A percentile compares a stretch with the other conserved stretches of the same genome.
Conservation (phyloP, 2,113 vertebrate genomes). For the Tenebrosternarchus preto region DNA sequence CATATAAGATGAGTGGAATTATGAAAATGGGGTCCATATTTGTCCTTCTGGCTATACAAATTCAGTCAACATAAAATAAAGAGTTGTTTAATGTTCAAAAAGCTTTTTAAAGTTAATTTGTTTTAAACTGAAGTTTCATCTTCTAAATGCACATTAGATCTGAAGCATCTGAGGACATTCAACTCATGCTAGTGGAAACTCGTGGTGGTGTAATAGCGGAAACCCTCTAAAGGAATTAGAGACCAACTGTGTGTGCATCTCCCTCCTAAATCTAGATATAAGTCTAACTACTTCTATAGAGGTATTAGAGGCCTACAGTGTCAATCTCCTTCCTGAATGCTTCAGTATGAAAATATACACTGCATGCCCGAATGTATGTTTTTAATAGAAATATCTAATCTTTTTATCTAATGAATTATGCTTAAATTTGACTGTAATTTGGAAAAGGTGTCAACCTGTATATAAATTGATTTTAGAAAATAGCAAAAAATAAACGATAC, state of each 20-base stretch:
- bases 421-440: too few species aligned
- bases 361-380: too few species aligned
- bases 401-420: too few species aligned
- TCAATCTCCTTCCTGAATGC: too few species aligned
- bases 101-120: not conserved
- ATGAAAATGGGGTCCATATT: not conserved
- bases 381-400: too few species aligned
- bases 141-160: not conserved
- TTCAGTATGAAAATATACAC: too few species aligned
- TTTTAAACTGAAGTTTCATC: not conserved
- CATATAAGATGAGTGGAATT: too few species aligned
- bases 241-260: not conserved
- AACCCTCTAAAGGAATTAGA: not conserved
- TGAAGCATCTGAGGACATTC: not conserved
- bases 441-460: too few species aligned
- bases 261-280: constrained; percentile 3
- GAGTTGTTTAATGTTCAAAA: not conserved
- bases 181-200: constrained; percentile 40
- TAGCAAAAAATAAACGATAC: too few species aligned
- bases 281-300: not conserved
- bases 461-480: too few species aligned
- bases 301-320: too few species aligned
- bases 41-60: not conserved
- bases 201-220: constrained; percentile 1
- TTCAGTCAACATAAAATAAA: not conserved